phyloP scores from a whole-genome alignment of 2,113 vertebrate species.

The Rhinolophus sinicus region DNA sequence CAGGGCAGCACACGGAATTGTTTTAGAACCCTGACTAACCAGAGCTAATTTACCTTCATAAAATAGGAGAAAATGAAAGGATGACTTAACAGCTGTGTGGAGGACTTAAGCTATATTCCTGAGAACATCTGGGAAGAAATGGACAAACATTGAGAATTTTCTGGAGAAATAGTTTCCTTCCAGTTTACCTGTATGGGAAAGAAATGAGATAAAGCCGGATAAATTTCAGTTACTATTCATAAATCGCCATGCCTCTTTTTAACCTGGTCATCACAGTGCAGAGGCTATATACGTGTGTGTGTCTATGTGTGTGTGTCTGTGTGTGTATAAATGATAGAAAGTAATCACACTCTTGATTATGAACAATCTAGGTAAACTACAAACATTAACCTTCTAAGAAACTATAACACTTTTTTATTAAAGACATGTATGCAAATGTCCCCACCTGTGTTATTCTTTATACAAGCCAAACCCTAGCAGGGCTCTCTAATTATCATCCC shows the following conservation, averaged over 20 bases:
- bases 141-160: background rate
- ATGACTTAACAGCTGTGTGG: background rate
- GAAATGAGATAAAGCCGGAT: background rate
- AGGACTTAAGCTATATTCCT: background rate
- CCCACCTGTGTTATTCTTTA: conserved; percentile 47
- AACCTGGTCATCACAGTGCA: background rate
- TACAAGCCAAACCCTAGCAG: conserved; percentile 44
- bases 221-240: background rate
- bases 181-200: background rate
- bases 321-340: background rate
- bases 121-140: background rate
- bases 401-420: conserved; percentile 56
- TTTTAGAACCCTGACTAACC: background rate
- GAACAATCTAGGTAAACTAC: conserved; percentile 6
- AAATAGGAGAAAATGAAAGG: background rate
- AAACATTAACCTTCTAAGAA: conserved; percentile 50
- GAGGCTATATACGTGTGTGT: background rate
- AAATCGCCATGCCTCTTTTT: background rate
- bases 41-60: background rate
- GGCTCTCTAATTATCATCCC: conserved; percentile 71
- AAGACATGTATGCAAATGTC: conserved; percentile 51
- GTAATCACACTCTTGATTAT: background rate
- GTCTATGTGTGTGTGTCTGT: background rate
- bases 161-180: background rate
- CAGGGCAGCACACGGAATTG: background rate